Percentiles rank a stretch among this genome's conserved stretches.
Evolutionary conservation across 1,140 invertebrate genomes (phyloP).

Genomic region (Drosophila bocki): DNA sequence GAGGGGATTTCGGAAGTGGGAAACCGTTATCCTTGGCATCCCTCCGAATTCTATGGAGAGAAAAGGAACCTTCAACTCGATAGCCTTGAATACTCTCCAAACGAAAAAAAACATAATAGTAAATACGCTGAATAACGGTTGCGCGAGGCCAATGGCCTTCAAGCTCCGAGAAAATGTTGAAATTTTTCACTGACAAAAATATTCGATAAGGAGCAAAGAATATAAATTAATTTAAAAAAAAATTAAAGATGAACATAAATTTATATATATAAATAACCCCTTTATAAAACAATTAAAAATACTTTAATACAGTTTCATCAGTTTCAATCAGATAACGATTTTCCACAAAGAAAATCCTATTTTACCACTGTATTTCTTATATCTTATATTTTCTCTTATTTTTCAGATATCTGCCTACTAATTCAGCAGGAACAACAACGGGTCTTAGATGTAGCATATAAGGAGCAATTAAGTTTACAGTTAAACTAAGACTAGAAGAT

Average conservation of each 20-base stretch:
- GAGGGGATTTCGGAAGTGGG: background rate
- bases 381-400: background rate
- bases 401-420: constrained; percentile 34
- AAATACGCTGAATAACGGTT: constrained; percentile 5
- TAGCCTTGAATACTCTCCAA: constrained; percentile 10
- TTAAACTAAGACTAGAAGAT: constrained; percentile 52
- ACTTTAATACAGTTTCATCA: too few species aligned
- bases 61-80: constrained; percentile 7
- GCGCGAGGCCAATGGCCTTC: constrained; percentile 11
- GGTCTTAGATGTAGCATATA: constrained; percentile 70
- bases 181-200: background rate
- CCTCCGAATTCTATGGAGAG: constrained; percentile 1
- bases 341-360: too few species aligned
- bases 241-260: background rate
- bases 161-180: background rate
- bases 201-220: background rate
- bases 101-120: constrained; percentile 1
- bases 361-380: background rate
- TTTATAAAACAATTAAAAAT: background rate
- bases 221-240: background rate
- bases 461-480: constrained; percentile 46
- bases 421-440: constrained; percentile 62
- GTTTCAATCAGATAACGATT: too few species aligned
- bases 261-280: background rate
- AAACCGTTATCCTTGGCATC: constrained; percentile 22